Evolutionary conservation across 2,888 invertebrate species (phyloP).

Genomic region (Acronicta alni): DNA sequence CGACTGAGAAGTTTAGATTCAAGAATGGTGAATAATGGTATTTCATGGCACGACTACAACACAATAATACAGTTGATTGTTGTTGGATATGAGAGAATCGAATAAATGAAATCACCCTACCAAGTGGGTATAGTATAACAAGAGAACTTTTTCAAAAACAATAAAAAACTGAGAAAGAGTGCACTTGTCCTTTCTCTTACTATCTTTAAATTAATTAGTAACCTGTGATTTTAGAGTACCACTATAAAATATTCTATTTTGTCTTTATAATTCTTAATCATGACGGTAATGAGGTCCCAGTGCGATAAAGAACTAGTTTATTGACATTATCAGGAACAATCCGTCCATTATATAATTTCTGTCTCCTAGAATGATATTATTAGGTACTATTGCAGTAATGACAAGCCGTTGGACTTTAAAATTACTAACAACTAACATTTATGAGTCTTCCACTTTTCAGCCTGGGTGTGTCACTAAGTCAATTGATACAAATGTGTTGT

Average conservation of each 20-base stretch:
- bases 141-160: too few relatives aligned
- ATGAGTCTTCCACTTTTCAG: neutral
- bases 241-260: too few relatives aligned
- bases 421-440: neutral
- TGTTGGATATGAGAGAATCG: too few relatives aligned
- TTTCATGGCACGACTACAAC: neutral
- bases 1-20: slow-evolving; percentile 1
- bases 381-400: neutral
- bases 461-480: too few relatives aligned
- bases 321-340: neutral
- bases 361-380: neutral
- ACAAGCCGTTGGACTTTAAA: neutral
- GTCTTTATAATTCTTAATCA: neutral
- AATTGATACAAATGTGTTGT: too few relatives aligned
- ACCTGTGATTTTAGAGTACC: too few relatives aligned
- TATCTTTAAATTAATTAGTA: too few relatives aligned
- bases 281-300: neutral
- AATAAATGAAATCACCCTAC: too few relatives aligned
- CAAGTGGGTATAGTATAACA: too few relatives aligned
- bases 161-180: too few relatives aligned
- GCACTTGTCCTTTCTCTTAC: too few relatives aligned
- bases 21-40: neutral
- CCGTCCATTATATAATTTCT: neutral
- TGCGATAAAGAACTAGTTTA: slow-evolving; percentile 5
- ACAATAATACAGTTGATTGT: neutral